These are phyloP conservation scores for rabbit (Oryctolagus cuniculus) DNA, from an alignment of 2,113 vertebrate genomes.

Conservation along the genomic window DNA sequence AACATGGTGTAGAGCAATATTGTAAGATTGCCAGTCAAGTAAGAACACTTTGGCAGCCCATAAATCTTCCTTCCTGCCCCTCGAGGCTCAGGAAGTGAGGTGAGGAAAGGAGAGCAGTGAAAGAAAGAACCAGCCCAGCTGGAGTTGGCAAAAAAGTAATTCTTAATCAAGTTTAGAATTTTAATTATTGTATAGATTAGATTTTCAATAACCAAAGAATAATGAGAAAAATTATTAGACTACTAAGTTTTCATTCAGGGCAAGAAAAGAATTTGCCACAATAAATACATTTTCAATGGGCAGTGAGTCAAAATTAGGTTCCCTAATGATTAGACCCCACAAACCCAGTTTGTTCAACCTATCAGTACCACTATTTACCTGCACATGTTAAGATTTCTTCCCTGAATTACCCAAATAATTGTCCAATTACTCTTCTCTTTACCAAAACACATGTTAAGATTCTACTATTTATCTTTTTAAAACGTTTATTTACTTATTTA, in stretches of 20 bases:
- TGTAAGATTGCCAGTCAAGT: background rate
- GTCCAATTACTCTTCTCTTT: background rate
- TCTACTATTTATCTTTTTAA: constrained; percentile 9
- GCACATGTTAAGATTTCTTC: background rate
- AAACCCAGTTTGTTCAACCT: constrained; percentile 3
- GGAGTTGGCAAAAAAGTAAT: background rate
- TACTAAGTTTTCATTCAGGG: background rate
- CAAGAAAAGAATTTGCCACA: background rate
- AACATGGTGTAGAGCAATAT: background rate
- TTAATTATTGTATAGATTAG: constrained; percentile 14
- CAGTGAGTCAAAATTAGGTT: background rate
- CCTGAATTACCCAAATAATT: background rate
- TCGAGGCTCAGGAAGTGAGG: background rate
- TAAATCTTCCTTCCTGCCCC: background rate
- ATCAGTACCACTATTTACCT: background rate
- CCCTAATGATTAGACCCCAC: background rate
- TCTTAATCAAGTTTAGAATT: constrained; percentile 1
- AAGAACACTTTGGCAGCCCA: background rate
- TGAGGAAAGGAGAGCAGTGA: background rate
- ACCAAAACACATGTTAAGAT: background rate
- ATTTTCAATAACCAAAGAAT: background rate
- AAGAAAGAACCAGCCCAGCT: background rate
- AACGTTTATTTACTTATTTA: too few species aligned
- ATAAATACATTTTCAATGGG: constrained; percentile 10
- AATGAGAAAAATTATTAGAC: constrained; percentile 23